Evolutionary conservation across 2,113 vertebrate genomes (phyloP), one percentile per base, ranked within the genome.

Genomic region (Sminthopsis crassicaudata): DNA sequence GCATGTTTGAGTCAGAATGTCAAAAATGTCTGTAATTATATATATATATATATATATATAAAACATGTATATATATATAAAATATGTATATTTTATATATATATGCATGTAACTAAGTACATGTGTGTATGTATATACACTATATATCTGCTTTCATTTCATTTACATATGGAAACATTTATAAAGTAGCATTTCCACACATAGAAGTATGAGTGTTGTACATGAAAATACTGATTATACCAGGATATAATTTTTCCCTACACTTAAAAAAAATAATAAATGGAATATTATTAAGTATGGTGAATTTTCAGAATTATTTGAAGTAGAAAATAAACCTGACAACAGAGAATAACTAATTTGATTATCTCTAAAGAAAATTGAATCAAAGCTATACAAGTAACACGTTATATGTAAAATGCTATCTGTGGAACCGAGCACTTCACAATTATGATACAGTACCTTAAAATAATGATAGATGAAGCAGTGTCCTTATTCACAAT

Each of bases 381-480:
- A 2, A 60, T 48, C 96, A 23, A 90, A 95, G 46, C 36, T 19
- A 22, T 0, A 11, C 0, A 19, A 55, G 54, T 91, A 91, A 90
- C 14, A 89, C 0, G 51, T 1, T 26, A 94, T 53, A 76, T 67
- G 0, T 54, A 92, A 60, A 88, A 36, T 91, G 26, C 23, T 91
- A 16, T 92, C 48, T 48, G 57, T 6, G 94, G 88, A 97, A 94
- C 90, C 51, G 91, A 97, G 46, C 50, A 57, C 12, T 90, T 96
- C 0, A 93, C 46, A 93, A 90, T 93, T 84, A 94, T 94, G 92
- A 96, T 53, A 1, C 0, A 60, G 0, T 96, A 60, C 92, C 46
- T 92, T 89, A 25, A 92, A 22, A 91, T 76, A 95, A 97, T n/a
- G 84, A 91, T 50, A 96, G 22, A 55, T 93, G 90, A 98, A 97